Evolutionary conservation across 92 coral and sea anemone species (phyloP).

Genomic region (Umimayanthus chanpuru): DNA sequence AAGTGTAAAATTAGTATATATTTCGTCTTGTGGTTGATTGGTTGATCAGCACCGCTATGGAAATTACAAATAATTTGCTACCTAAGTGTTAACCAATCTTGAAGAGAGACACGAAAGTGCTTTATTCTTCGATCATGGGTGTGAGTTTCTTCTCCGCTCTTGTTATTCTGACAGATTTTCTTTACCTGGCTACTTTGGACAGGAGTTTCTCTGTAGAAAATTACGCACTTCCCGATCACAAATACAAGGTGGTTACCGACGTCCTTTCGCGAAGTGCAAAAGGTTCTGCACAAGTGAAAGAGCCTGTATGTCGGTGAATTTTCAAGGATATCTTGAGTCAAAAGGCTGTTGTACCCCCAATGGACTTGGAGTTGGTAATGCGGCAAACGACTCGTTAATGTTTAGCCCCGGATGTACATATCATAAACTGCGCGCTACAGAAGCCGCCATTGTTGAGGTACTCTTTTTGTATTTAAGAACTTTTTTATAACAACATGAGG

Average conservation of each 20-base stretch:
- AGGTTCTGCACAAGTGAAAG: background rate
- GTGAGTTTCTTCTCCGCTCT: background rate
- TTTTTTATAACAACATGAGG: no score
- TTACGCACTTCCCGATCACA: background rate
- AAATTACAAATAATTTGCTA: no score
- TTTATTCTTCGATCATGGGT: background rate
- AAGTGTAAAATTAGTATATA: no score
- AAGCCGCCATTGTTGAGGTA: conserved; percentile 1
- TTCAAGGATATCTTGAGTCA: background rate
- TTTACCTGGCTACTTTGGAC: background rate
- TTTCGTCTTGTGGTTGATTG: no score
- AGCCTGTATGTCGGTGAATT: background rate
- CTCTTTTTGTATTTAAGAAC: no score
- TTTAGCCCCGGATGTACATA: background rate
- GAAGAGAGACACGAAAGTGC: no score
- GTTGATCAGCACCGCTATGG: no score
- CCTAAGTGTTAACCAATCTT: no score
- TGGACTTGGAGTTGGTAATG: background rate
- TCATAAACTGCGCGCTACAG: background rate
- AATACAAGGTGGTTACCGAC: background rate
- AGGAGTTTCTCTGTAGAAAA: background rate
- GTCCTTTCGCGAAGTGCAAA: background rate
- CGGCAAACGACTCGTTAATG: background rate
- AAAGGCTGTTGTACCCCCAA: conserved; percentile 6
- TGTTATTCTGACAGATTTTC: background rate